Percentiles rank a stretch among this genome's conserved stretches.
Conservation (phyloP, 2,797 vertebrate species). For the Aplochiton taeniatus region DNA sequence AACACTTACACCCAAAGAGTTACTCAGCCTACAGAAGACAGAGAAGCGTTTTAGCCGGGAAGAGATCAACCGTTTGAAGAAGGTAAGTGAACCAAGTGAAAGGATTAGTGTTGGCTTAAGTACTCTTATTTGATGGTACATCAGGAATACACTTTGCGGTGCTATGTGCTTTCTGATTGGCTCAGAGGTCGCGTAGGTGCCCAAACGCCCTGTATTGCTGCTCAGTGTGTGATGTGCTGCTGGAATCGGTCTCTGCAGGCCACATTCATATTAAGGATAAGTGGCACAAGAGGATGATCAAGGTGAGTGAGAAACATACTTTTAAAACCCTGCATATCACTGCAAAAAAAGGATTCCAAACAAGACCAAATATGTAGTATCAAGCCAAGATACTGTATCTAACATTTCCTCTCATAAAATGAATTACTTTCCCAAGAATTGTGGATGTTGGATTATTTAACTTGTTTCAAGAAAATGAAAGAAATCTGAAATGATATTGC, state of each 20-base stretch:
- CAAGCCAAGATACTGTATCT: no score
- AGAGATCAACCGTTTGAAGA: conserved; percentile 81
- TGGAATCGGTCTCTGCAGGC: conserved; percentile 84
- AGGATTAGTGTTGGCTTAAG: background rate
- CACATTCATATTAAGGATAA: conserved; percentile 90
- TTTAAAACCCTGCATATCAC: no score
- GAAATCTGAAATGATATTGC: no score
- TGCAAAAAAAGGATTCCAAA: no score
- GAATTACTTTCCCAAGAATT: no score
- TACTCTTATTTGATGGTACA: background rate
- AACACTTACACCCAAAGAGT: conserved; percentile 77
- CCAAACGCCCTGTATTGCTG: conserved; percentile 84
- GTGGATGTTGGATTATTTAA: no score
- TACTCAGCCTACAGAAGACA: conserved; percentile 76
- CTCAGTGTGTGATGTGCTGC: conserved; percentile 82
- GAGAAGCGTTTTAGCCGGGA: conserved; percentile 82
- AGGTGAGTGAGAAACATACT: conserved; percentile 68
- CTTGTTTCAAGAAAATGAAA: no score
- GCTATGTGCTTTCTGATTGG: conserved; percentile 10
- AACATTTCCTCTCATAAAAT: no score
- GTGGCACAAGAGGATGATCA: conserved; percentile 86
- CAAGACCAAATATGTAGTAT: no score
- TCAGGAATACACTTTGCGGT: background rate
- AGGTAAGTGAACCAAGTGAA: conserved; percentile 66
- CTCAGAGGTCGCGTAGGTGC: conserved; percentile 81